A percentile compares a stretch with the other conserved stretches of the same genome.
These are phyloP conservation scores for Campylorhamphus procurvoides DNA, from an alignment of 2,113 vertebrate genomes.

Conservation along the genomic window DNA sequence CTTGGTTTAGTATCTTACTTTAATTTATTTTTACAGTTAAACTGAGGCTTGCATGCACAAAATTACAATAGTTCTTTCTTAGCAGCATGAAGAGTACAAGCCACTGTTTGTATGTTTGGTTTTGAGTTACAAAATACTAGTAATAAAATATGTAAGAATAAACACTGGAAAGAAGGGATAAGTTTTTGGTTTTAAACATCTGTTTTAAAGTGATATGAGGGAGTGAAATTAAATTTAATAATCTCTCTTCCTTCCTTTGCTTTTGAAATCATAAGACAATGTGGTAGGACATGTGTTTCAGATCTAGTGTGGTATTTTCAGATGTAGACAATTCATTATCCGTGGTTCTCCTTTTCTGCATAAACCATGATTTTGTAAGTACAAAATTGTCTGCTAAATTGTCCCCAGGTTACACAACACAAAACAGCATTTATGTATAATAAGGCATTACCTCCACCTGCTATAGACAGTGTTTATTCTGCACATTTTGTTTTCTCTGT, in stretches of 20 bases:
- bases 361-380: conserved; percentile 50
- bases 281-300: conserved; percentile 62
- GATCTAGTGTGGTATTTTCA: conserved; percentile 67
- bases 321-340: conserved; percentile 67
- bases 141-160: conserved; percentile 40
- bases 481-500: conserved; percentile 10
- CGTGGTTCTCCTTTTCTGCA: conserved; percentile 61
- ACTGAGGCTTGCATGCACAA: not conserved
- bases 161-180: conserved; percentile 20
- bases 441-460: conserved; percentile 55
- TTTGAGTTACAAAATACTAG: not conserved
- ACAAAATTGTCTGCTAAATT: conserved; percentile 49
- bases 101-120: not conserved
- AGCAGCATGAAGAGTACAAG: not conserved
- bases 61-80: not conserved
- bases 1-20: not conserved
- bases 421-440: conserved; percentile 40
- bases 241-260: conserved; percentile 66
- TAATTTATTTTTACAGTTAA: not conserved
- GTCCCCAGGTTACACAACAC: conserved; percentile 57
- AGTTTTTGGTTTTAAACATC: conserved; percentile 63
- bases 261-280: conserved; percentile 61
- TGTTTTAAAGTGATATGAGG: conserved; percentile 65
- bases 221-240: conserved; percentile 69
- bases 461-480: conserved; percentile 41